Conservation (phyloP, 1,140 invertebrate genomes). For the Arion vulgaris region DNA sequence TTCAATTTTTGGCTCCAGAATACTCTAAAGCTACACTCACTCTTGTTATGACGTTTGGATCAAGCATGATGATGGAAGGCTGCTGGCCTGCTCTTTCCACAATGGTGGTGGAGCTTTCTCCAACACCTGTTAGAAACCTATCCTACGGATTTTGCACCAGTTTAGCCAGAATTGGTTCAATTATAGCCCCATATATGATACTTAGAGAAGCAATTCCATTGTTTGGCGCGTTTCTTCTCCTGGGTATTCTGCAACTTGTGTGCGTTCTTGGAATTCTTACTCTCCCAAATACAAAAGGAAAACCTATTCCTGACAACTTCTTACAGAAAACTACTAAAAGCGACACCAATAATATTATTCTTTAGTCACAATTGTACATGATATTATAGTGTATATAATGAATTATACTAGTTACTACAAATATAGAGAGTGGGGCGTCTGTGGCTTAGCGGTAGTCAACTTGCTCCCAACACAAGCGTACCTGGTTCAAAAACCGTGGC, state of each 20-base stretch:
- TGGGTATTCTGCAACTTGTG: neutral
- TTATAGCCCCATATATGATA: neutral
- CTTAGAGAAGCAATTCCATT: neutral
- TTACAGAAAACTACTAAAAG: neutral
- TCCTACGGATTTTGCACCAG: neutral
- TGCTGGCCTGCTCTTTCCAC: neutral
- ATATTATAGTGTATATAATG: too few relatives aligned
- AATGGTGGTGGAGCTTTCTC: neutral
- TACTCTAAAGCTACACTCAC: neutral
- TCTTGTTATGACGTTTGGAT: neutral
- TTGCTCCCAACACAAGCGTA: too few relatives aligned
- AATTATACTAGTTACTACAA: too few relatives aligned
- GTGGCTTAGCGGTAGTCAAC: too few relatives aligned
- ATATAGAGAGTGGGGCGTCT: too few relatives aligned
- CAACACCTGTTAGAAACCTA: neutral
- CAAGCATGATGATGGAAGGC: neutral
- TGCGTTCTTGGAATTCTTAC: neutral
- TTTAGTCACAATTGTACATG: neutral
- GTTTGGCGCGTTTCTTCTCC: neutral
- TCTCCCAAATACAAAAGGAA: neutral
- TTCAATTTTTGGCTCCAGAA: neutral
- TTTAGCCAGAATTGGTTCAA: neutral
- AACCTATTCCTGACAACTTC: neutral
- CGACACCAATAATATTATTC: too few relatives aligned
- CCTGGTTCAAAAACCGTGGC: too few relatives aligned